Evolutionary conservation across 2,888 invertebrate genomes (phyloP), one percentile per base, ranked within the genome.

Genomic region (Drosophila cyrtoloma): DNA sequence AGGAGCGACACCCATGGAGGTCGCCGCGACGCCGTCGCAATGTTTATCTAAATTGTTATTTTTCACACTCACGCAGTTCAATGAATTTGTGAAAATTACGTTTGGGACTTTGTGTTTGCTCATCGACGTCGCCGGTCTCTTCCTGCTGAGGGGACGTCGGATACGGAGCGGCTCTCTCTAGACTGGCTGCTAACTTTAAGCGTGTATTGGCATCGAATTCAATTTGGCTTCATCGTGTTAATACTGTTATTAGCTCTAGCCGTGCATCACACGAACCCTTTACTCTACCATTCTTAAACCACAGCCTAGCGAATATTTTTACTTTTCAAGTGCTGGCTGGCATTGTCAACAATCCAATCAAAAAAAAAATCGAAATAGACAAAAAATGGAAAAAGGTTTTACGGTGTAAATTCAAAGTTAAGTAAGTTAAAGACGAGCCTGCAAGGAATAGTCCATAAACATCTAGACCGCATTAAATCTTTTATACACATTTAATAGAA

Each of bases 21-120:
- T 82, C 77, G 81, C 75, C 82, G 77, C 75, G 77, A 72, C 84
- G 84, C 75, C 89, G 91, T 90, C 92, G 88, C 90, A 91, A 91
- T 92, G 91, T 93, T 93, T 93, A 93, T 93, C 93, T 93, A 93
- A 93, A 93, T 93, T 93, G 93, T 92, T 92, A 93, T 93, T 93
- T 93, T 93, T 93, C 93, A 93, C 93, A 93, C 93, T 93, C 82
- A 92, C 92, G 92, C 93, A 93, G 93, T 93, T 93, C 93, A 93
- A 92, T 93, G 93, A 93, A 91, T 93, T 92, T 89, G 91, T 92
- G 91, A 89, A 93, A 93, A 93, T 93, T 93, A 93, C 93, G 91
- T 93, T 92, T 92, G 93, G 93, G 93, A 93, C 91, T 92, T 90
- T 86, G 90, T 86, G 82, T 89, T 81, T 75, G 88, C 78, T 79